Evolutionary conservation across 2,113 vertebrate species (phyloP).

Genomic region (Rhinopomastus cyanomelas): DNA sequence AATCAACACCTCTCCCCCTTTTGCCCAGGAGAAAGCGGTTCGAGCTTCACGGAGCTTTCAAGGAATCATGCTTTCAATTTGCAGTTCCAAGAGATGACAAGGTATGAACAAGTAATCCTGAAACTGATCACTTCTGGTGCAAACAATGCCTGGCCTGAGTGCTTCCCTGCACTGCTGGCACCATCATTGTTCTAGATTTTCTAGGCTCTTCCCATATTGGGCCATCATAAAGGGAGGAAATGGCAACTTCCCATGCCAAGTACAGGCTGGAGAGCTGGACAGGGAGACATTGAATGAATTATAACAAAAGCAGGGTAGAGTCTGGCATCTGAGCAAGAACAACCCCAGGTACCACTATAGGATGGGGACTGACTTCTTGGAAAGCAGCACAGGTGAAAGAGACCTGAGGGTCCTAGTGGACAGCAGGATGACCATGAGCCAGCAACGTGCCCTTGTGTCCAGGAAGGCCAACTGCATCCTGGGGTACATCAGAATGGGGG

Average conservation of each 20-base stretch:
- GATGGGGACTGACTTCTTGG: too few species aligned
- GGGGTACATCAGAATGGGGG: too few species aligned
- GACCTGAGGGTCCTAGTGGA: too few species aligned
- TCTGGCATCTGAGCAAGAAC: too few species aligned
- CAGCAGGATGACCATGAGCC: too few species aligned
- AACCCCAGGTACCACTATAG: too few species aligned
- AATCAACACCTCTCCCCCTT: neutral
- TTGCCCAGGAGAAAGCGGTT: neutral
- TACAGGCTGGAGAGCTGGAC: too few species aligned
- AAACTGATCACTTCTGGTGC: neutral
- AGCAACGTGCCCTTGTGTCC: too few species aligned
- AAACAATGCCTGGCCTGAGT: neutral
- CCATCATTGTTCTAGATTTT: neutral
- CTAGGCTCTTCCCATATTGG: neutral
- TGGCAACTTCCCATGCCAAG: neutral
- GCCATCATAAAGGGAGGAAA: neutral
- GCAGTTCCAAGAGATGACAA: neutral
- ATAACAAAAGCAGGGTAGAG: too few species aligned
- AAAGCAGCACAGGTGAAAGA: too few species aligned
- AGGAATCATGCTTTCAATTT: neutral
- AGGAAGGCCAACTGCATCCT: too few species aligned
- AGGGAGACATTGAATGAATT: too few species aligned
- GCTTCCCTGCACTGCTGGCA: neutral
- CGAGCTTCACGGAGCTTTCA: neutral
- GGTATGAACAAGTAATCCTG: rapidly evolving